Conservation (phyloP, 2,113 vertebrate species). For the Manacus vitellinus region DNA sequence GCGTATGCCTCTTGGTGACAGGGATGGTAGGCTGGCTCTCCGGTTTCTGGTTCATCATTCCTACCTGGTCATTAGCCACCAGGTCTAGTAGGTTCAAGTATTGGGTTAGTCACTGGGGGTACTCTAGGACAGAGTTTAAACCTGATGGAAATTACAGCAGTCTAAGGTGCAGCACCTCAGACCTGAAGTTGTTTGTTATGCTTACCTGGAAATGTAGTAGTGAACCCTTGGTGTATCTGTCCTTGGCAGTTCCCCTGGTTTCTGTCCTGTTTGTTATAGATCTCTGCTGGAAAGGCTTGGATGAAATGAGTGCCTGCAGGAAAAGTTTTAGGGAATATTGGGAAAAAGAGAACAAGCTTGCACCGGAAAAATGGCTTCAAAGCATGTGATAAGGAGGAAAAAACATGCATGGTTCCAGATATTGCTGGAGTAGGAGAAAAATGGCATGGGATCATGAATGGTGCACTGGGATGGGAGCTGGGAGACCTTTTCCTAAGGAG, state of each 20-base stretch:
- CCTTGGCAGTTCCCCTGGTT: neutral
- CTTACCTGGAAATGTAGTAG: neutral
- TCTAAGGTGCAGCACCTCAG: neutral
- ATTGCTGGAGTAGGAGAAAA: neutral
- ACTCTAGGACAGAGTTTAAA: neutral
- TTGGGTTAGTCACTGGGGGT: neutral
- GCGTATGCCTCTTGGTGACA: neutral
- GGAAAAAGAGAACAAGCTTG: neutral
- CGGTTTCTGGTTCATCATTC: neutral
- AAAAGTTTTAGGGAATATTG: neutral
- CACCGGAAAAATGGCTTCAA: neutral
- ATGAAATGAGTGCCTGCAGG: neutral
- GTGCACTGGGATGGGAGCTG: neutral
- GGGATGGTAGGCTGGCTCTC: neutral
- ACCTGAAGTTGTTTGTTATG: neutral
- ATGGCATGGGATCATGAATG: fast-evolving
- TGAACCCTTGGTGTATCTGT: neutral
- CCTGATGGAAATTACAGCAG: neutral
- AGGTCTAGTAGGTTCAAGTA: fast-evolving
- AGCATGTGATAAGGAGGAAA: neutral
- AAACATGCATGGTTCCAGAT: neutral
- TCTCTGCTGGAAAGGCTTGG: neutral
- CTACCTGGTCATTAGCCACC: neutral
- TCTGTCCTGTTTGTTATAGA: neutral
- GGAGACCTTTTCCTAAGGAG: neutral